Percentiles rank a stretch among this genome's conserved stretches.
Evolutionary conservation across 2,797 vertebrate genomes (phyloP).

Genomic region (Peromyscus eremicus): DNA sequence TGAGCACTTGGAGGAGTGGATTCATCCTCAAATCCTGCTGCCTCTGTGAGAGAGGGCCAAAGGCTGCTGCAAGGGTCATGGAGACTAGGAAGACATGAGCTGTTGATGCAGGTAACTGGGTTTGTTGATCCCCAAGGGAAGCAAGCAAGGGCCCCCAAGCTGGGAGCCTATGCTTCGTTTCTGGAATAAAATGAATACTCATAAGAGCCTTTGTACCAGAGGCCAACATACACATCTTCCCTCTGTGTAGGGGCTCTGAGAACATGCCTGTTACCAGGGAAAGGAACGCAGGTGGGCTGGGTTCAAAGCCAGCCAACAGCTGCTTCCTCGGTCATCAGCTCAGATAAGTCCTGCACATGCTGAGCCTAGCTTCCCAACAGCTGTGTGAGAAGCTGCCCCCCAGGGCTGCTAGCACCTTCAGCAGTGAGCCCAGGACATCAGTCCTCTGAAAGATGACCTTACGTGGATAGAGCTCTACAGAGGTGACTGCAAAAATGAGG

Average conservation of each 20-base stretch:
- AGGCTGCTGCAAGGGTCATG: fast-evolving
- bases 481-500: too few relatives aligned
- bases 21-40: not conserved
- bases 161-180: not conserved
- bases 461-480: not conserved
- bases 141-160: not conserved
- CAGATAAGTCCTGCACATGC: not conserved
- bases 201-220: not conserved
- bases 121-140: fast-evolving
- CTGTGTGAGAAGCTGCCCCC: not conserved
- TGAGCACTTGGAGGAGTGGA: not conserved
- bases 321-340: too few relatives aligned
- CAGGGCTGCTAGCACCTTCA: fast-evolving
- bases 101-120: fast-evolving
- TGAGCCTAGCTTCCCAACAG: not conserved
- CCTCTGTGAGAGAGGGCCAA: fast-evolving
- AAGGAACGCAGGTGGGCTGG: fast-evolving
- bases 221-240: fast-evolving
- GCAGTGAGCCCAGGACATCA: not conserved
- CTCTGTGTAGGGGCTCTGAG: not conserved
- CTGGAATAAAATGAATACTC: not conserved
- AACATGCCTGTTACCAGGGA: not conserved
- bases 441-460: fast-evolving
- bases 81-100: fast-evolving
- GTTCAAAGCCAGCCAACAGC: not conserved